A percentile compares a stretch with the other conserved stretches of the same genome.
Evolutionary conservation across 1,140 invertebrate genomes (phyloP).

Genomic region (Papilio dardanus): DNA sequence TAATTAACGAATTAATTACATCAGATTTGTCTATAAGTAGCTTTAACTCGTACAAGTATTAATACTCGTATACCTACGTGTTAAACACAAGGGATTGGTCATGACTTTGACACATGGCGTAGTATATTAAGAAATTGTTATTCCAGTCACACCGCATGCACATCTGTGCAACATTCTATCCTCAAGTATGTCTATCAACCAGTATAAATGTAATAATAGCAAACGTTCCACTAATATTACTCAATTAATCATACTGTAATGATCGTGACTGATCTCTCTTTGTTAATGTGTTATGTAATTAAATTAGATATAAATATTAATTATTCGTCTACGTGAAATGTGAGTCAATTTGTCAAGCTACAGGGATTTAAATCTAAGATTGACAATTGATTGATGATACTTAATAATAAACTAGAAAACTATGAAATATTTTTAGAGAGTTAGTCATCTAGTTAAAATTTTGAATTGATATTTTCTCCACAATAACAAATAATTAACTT

Average conservation of each 20-base stretch:
- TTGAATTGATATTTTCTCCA: no score
- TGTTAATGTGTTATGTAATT: neutral
- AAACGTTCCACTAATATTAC: neutral
- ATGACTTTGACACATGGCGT: conserved; percentile 26
- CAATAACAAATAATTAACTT: no score
- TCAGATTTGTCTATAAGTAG: neutral
- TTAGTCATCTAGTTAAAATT: no score
- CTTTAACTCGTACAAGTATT: neutral
- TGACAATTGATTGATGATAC: no score
- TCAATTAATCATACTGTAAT: neutral
- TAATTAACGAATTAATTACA: neutral
- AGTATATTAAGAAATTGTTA: neutral
- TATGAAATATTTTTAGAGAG: no score
- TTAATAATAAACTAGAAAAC: no score
- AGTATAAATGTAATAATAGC: neutral
- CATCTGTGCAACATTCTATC: conserved; percentile 26
- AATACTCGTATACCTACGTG: neutral
- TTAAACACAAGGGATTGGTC: conserved; percentile 2
- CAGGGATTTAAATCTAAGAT: neutral
- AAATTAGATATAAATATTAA: neutral
- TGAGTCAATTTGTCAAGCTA: neutral
- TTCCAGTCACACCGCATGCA: conserved; percentile 25
- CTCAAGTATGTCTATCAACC: neutral
- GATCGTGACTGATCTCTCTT: conserved; percentile 5
- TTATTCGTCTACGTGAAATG: neutral